Percentiles rank a stretch among this genome's conserved stretches.
phyloP scores from a whole-genome alignment of 2,888 invertebrate genomes.

The Aricia artaxerxes region DNA sequence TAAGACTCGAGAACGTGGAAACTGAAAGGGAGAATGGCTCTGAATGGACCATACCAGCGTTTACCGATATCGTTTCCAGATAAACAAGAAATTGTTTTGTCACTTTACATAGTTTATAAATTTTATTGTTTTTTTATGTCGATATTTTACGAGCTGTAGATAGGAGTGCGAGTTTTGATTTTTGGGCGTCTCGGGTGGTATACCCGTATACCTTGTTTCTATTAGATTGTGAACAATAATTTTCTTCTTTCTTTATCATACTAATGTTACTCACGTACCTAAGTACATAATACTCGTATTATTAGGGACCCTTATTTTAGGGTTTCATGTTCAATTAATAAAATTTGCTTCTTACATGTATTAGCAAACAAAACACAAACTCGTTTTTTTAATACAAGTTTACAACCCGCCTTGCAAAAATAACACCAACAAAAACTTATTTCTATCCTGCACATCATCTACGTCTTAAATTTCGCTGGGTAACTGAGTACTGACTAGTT shows the following conservation, averaged over 20 bases:
- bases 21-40: not conserved
- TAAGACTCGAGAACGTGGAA: not conserved
- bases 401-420: not conserved
- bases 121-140: constrained; percentile 11
- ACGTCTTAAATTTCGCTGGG: not conserved
- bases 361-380: too few species aligned
- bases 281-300: too few species aligned
- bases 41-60: not conserved
- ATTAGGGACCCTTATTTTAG: too few species aligned
- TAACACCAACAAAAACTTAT: not conserved
- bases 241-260: too few species aligned
- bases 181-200: constrained; percentile 10
- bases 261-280: too few species aligned
- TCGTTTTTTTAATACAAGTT: too few species aligned
- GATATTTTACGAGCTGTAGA: constrained; percentile 16
- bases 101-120: constrained; percentile 22
- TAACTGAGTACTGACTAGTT: not conserved
- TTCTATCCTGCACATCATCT: not conserved
- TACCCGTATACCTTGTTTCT: not conserved
- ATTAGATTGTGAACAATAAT: not conserved
- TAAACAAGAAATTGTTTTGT: constrained; percentile 25
- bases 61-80: constrained; percentile 25
- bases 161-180: not conserved
- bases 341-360: too few species aligned
- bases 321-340: too few species aligned